These are phyloP conservation scores for Dasypus novemcinctus DNA, from an alignment of 2,113 vertebrate genomes.

Conservation along the genomic window DNA sequence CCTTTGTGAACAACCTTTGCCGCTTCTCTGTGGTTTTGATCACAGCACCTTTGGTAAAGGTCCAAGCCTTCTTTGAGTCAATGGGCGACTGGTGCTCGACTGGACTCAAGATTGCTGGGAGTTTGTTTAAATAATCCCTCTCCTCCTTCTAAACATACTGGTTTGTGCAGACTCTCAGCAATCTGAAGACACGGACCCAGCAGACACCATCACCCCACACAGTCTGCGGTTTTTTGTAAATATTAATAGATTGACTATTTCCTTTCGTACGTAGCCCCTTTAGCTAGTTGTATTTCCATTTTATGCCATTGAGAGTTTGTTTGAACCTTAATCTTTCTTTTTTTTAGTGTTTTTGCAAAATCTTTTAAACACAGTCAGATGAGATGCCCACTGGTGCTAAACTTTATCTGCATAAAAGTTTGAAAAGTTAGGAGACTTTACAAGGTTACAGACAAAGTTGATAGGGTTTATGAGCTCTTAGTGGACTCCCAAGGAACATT, in stretches of 20 bases:
- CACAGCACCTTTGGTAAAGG: not conserved
- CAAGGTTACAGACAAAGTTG: not conserved
- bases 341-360: not conserved
- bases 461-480: not conserved
- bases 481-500: not conserved
- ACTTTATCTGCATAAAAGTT: not conserved
- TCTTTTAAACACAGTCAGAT: not conserved
- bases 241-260: fast-evolving
- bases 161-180: not conserved
- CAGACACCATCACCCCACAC: not conserved
- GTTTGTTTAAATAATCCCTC: not conserved
- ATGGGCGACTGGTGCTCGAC: not conserved
- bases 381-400: not conserved
- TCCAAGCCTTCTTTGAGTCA: not conserved
- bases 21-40: not conserved
- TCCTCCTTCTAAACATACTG: not conserved
- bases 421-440: not conserved
- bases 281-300: not conserved
- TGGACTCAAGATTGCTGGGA: not conserved
- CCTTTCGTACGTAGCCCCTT: not conserved
- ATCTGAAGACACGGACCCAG: not conserved
- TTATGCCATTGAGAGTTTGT: not conserved
- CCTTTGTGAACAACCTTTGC: not conserved
- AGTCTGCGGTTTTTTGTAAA: fast-evolving
- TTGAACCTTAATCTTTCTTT: not conserved